Evolutionary conservation across 2,113 vertebrate species (phyloP).

Genomic region (Brevimyrus niger): DNA sequence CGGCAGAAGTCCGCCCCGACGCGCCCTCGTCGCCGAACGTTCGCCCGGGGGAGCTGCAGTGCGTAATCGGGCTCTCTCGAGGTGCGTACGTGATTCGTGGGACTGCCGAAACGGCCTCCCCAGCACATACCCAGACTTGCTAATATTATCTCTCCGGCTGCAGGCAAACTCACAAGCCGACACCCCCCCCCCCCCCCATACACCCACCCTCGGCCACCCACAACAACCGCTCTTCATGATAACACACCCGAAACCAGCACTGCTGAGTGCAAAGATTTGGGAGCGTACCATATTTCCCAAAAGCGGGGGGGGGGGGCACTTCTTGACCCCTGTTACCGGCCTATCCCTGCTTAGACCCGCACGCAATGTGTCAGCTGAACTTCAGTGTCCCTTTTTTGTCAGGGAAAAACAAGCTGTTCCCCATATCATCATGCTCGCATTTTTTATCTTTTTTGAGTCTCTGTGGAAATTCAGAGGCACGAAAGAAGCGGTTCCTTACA

Average conservation of each 20-base stretch:
- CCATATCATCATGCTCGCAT: neutral
- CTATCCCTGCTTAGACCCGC: neutral
- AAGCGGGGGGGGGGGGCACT: neutral
- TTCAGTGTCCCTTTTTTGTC: neutral
- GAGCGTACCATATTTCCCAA: neutral
- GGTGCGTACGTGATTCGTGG: neutral
- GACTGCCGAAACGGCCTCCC: neutral
- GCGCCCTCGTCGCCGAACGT: neutral
- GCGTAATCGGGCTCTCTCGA: neutral
- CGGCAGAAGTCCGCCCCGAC: neutral
- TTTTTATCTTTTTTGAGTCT: neutral
- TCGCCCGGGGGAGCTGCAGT: too few relatives aligned
- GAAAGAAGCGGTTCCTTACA: neutral
- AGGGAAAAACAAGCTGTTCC: neutral
- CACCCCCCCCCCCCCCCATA: neutral
- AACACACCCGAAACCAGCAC: constrained; percentile 4
- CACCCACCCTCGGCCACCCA: neutral
- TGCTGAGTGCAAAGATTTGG: neutral
- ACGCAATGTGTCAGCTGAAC: neutral
- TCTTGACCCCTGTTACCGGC: neutral
- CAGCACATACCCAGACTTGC: neutral
- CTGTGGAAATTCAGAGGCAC: neutral
- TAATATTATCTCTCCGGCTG: neutral
- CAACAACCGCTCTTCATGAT: neutral
- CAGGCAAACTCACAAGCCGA: neutral